Evolutionary conservation across 2,797 vertebrate species (phyloP).

Genomic region (Oryzias dopingdopingensis): DNA sequence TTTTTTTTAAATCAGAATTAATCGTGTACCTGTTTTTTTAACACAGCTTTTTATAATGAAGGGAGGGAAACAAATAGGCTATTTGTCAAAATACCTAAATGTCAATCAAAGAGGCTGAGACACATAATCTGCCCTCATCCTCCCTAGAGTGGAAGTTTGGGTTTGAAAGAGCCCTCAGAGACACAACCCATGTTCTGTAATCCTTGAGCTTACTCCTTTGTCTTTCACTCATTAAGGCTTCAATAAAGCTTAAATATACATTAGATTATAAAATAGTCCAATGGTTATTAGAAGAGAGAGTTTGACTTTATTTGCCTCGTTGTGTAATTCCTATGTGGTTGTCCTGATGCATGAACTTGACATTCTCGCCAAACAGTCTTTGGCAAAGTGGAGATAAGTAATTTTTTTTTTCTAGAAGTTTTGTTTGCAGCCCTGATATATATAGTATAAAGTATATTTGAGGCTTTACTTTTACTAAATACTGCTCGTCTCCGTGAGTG

Average conservation of each 20-base stretch:
- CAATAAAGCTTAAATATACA: slow-evolving; percentile 24
- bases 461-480: no score
- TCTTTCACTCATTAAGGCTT: slow-evolving; percentile 34
- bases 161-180: slow-evolving; percentile 41
- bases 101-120: slow-evolving; percentile 66
- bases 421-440: no score
- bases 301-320: slow-evolving; percentile 30
- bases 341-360: slow-evolving; percentile 2
- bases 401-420: no score
- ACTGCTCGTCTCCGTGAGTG: no score
- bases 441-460: no score
- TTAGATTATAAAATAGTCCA: slow-evolving; percentile 16
- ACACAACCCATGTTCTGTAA: slow-evolving; percentile 16
- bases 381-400: no score
- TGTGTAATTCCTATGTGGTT: slow-evolving; percentile 12
- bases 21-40: slow-evolving; percentile 64
- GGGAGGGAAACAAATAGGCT: slow-evolving; percentile 67
- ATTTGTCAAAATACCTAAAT: slow-evolving; percentile 56
- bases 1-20: slow-evolving; percentile 59
- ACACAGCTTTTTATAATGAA: slow-evolving; percentile 63
- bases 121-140: slow-evolving; percentile 42
- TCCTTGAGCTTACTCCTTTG: slow-evolving; percentile 38
- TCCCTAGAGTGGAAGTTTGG: slow-evolving; percentile 39
- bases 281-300: slow-evolving; percentile 24
- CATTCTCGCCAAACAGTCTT: no score